A percentile compares a stretch with the other conserved stretches of the same genome.
Conservation (phyloP, 1,140 invertebrate genomes). For the Trichonephila inaurata region DNA sequence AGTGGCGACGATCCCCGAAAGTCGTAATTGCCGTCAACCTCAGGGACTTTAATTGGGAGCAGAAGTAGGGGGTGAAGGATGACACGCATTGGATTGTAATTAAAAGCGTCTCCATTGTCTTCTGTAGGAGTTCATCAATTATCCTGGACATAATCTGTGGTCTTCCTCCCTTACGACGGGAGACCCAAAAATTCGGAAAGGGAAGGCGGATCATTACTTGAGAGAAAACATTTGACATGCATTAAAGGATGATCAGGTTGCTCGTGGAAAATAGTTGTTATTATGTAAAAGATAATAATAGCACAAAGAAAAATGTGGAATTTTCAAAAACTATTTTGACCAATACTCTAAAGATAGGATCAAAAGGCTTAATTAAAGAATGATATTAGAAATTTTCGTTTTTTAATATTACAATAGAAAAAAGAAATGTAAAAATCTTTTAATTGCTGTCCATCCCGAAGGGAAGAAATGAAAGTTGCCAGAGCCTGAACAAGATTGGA, state of each 20-base stretch:
- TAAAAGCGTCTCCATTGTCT: constrained; percentile 11
- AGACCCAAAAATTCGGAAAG: background rate
- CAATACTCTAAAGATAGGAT: too few species aligned
- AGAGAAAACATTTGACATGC: background rate
- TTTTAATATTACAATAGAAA: too few species aligned
- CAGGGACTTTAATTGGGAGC: background rate
- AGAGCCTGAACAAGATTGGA: too few species aligned
- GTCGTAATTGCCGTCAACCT: background rate
- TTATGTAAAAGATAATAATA: too few species aligned
- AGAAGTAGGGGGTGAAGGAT: background rate
- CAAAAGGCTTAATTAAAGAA: too few species aligned
- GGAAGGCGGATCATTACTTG: background rate
- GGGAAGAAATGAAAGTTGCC: too few species aligned
- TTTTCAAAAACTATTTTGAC: too few species aligned
- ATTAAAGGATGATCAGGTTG: background rate
- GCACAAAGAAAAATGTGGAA: too few species aligned
- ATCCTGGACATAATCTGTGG: background rate
- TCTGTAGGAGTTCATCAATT: constrained; percentile 1
- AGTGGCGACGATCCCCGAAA: background rate
- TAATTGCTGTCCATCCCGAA: too few species aligned
- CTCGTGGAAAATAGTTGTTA: too few species aligned
- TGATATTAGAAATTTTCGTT: too few species aligned
- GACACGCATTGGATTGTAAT: background rate
- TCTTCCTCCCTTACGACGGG: background rate
- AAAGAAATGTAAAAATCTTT: too few species aligned